These are phyloP conservation scores for Gallinago undulata DNA, from an alignment of 2,113 vertebrate genomes.

Conservation along the genomic window DNA sequence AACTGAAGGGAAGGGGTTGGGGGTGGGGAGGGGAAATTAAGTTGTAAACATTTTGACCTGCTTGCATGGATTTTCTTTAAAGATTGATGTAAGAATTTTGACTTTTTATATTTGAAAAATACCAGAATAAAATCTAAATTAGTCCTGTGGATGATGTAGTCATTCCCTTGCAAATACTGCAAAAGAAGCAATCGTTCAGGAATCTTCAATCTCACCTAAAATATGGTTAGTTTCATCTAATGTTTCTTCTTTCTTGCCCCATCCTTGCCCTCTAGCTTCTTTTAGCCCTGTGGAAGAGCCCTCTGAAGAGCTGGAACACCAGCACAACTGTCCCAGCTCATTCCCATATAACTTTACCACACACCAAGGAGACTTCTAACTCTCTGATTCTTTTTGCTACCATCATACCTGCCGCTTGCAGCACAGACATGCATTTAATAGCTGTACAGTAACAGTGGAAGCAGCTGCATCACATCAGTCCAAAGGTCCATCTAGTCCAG, in stretches of 20 bases:
- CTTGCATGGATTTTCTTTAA: conserved; percentile 77
- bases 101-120: conserved; percentile 79
- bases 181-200: background rate
- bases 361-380: rapidly evolving
- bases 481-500: too few species aligned
- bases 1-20: background rate
- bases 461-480: background rate
- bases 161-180: background rate
- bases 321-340: rapidly evolving
- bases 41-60: conserved; percentile 73
- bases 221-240: rapidly evolving
- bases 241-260: background rate
- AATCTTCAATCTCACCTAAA: background rate
- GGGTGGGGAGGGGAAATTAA: background rate
- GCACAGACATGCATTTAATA: rapidly evolving
- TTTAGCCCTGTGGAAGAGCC: too few species aligned
- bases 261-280: background rate
- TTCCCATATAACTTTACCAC: background rate
- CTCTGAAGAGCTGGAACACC: too few species aligned
- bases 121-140: conserved; percentile 77
- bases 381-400: rapidly evolving
- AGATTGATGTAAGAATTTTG: conserved; percentile 80
- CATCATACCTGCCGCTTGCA: rapidly evolving
- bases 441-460: too few species aligned
- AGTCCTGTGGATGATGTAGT: conserved; percentile 5